Percentiles rank a stretch among this genome's conserved stretches.
phyloP scores from a whole-genome alignment of 1,140 invertebrate genomes.

The Pteromalus puparum region DNA sequence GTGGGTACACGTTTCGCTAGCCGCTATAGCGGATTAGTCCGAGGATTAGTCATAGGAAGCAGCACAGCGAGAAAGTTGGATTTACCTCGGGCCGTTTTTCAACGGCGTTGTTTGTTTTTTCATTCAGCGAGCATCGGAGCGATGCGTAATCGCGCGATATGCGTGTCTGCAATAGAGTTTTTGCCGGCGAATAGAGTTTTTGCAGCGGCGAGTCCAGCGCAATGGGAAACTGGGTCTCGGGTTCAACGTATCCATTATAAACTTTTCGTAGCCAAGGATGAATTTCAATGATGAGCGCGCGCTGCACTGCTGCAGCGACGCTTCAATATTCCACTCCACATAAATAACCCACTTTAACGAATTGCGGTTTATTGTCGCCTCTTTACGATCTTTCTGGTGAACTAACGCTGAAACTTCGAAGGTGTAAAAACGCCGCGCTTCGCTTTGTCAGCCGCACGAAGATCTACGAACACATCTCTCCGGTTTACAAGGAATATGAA shows the following conservation, averaged over 20 bases:
- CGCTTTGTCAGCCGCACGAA: too few species aligned
- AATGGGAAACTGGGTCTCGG: conserved; percentile 24
- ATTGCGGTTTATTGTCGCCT: conserved; percentile 20
- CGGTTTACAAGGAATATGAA: too few species aligned
- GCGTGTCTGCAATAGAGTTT: neutral
- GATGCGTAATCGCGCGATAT: neutral
- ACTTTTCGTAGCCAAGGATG: conserved; percentile 31
- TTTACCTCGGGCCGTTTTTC: too few species aligned
- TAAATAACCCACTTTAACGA: conserved; percentile 8
- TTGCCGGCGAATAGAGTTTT: neutral
- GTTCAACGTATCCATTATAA: conserved; percentile 17
- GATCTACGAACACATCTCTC: too few species aligned
- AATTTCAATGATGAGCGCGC: conserved; percentile 14
- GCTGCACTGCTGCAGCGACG: neutral
- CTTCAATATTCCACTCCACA: neutral
- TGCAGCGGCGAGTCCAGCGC: neutral
- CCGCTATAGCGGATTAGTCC: too few species aligned
- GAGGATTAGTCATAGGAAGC: too few species aligned
- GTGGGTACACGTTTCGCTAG: too few species aligned
- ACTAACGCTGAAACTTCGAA: too few species aligned
- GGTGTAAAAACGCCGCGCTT: too few species aligned
- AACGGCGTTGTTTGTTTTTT: too few species aligned
- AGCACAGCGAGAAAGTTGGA: too few species aligned
- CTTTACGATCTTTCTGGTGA: too few species aligned
- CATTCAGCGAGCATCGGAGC: neutral